phyloP scores from a whole-genome alignment of 2,113 vertebrate genomes.

The Triplophysa tibetana region DNA sequence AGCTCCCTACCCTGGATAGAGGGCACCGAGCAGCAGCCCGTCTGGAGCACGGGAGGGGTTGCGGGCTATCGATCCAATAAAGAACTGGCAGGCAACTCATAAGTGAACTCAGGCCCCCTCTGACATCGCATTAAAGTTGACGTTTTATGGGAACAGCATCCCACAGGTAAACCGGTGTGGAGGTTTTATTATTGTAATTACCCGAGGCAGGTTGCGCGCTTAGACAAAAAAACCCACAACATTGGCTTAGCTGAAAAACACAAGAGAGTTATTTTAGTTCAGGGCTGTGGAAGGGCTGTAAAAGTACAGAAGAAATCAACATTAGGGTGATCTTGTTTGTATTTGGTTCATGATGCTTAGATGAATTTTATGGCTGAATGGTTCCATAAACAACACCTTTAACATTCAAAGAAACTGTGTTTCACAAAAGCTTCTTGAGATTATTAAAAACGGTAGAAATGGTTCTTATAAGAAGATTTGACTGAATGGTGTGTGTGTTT shows the following conservation, averaged over 20 bases:
- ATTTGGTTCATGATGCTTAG: too few species aligned
- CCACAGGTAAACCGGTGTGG: slow-evolving; percentile 26
- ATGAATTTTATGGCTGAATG: too few species aligned
- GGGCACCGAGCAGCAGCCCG: slow-evolving; percentile 9
- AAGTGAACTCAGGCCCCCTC: slow-evolving; percentile 30
- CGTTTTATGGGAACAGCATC: slow-evolving; percentile 34
- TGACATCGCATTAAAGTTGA: slow-evolving; percentile 39
- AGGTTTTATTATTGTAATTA: slow-evolving; percentile 45
- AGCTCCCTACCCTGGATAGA: slow-evolving; percentile 24
- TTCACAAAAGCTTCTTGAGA: too few species aligned
- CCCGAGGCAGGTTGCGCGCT: slow-evolving; percentile 11
- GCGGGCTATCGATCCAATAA: slow-evolving; percentile 32
- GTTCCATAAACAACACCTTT: too few species aligned
- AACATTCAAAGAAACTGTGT: too few species aligned
- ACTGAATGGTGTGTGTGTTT: neutral
- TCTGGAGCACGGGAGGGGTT: slow-evolving; percentile 15
- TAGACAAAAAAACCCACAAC: neutral
- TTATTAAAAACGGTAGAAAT: too few species aligned
- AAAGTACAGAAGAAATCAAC: neutral
- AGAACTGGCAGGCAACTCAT: slow-evolving; percentile 36
- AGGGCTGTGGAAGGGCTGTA: neutral
- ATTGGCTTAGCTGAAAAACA: slow-evolving; percentile 27
- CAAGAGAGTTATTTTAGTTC: neutral
- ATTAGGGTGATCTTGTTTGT: neutral
- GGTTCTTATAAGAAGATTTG: too few species aligned